phyloP scores from a whole-genome alignment of 2,888 invertebrate genomes.

The Drosophila anomalata region DNA sequence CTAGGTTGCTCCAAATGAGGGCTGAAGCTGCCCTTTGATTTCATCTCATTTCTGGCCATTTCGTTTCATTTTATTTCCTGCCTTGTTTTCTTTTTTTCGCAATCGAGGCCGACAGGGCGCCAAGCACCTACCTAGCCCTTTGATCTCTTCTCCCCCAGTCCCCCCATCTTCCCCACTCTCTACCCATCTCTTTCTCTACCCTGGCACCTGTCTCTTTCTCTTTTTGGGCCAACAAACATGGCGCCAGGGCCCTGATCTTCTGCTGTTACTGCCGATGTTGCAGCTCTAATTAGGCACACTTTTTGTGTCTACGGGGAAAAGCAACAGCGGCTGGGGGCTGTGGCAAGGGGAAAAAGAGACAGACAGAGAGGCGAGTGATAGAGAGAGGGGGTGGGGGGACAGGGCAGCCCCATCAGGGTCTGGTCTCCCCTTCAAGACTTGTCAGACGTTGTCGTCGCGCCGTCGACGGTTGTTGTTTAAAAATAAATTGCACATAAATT shows the following conservation, averaged over 20 bases:
- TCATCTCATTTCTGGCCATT: slow-evolving; percentile 12
- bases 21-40: slow-evolving; percentile 24
- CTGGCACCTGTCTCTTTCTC: slow-evolving; percentile 26
- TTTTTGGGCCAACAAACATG: slow-evolving; percentile 54
- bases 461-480: slow-evolving; percentile 60
- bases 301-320: slow-evolving; percentile 34
- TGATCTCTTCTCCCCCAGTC: slow-evolving; percentile 37
- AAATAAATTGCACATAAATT: slow-evolving; percentile 78
- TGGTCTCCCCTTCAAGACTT: slow-evolving; percentile 44
- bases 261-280: slow-evolving; percentile 49
- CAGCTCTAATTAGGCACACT: slow-evolving; percentile 76
- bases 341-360: background rate
- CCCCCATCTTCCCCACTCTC: background rate
- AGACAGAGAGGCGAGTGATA: background rate
- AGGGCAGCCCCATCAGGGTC: slow-evolving; percentile 50
- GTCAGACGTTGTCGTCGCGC: slow-evolving; percentile 44
- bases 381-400: background rate
- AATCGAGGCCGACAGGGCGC: slow-evolving; percentile 47
- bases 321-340: background rate
- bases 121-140: slow-evolving; percentile 33
- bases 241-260: slow-evolving; percentile 61
- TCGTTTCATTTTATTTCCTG: slow-evolving; percentile 19
- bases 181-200: slow-evolving; percentile 11
- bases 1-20: slow-evolving; percentile 2
- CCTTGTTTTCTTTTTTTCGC: slow-evolving; percentile 32